Base-by-base conservation (phyloP, 2,797 vertebrate species). In the Trachops cirrhosus region DNA sequence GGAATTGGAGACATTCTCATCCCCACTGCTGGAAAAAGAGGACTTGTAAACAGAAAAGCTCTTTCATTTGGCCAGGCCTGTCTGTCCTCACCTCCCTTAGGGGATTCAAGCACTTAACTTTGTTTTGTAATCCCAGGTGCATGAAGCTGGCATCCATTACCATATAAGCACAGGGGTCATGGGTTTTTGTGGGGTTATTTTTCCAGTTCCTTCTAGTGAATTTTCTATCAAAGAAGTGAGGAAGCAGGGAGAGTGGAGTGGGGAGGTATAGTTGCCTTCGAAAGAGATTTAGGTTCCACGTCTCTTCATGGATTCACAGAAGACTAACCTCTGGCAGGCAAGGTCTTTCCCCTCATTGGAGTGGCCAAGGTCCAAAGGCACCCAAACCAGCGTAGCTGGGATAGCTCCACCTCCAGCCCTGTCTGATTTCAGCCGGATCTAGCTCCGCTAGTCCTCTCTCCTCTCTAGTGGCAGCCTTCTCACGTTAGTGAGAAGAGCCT, bases 21-120 rank as follows among this genome's bases (percentile, higher is more conserved):
- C 3, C 16, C 70, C 12, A 3, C 18, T 67, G 54, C 57, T 57
- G 74, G 75, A 67, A 90, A 93, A 57, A 67, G 18, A 78, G 19
- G 46, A 59, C 54, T 82, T 59, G 44, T 79, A 71, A 95, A 93
- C 73, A 95, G 77, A 91, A 91, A 41, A n/a, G 5, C 46, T 79
- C 77, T 86, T 92, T 64, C 74, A 4, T 67, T 95, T 34, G 22
- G 44, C 62, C 21, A 19, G 67, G 70, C 44, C 46, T 32, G 7
- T 62, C 87, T 50, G 86, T 91, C 77, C 64, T 89, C 64, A 83
- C 77, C 68, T 96, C 94, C 97, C 95, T 26, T 32, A 90, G 90
- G 94, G 96, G 46, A 91, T 93, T 88, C 87, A 34, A 94, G 96
- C 95, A 91, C 94, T 97, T 96, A 92, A 52, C 93, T 95, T 93